Percentiles rank a stretch among this genome's conserved stretches.
Evolutionary conservation across 1,140 invertebrate species (phyloP).

Genomic region (Lithobius niger): DNA sequence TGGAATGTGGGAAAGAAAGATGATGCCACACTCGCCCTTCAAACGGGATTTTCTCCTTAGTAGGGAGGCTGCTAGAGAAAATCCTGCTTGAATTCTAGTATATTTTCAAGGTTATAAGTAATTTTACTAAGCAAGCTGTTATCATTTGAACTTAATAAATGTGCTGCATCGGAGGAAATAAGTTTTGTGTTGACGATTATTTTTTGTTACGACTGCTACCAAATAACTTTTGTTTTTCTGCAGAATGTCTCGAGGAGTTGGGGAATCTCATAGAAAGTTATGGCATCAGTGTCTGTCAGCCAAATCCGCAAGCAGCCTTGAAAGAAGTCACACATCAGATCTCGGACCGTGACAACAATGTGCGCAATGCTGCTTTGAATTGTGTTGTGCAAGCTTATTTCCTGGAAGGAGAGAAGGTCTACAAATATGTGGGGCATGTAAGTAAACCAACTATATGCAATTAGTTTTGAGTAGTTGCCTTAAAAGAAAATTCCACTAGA

Average conservation of each 20-base stretch:
- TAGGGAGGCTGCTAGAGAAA: no score
- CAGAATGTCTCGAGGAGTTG: slow-evolving; percentile 86
- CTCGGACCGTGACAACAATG: slow-evolving; percentile 88
- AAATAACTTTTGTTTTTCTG: slow-evolving; percentile 17
- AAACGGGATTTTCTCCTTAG: no score
- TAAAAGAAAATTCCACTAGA: not conserved
- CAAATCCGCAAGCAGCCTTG: slow-evolving; percentile 56
- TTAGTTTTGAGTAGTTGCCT: slow-evolving; percentile 3
- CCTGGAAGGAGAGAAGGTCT: slow-evolving; percentile 77
- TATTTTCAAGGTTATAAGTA: no score
- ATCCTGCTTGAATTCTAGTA: no score
- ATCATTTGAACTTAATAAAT: no score
- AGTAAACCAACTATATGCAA: slow-evolving; percentile 19
- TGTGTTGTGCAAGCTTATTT: slow-evolving; percentile 82
- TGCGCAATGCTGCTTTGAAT: slow-evolving; percentile 88
- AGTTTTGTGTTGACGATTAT: no score
- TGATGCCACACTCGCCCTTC: no score
- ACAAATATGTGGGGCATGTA: slow-evolving; percentile 80
- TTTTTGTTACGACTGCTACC: no score
- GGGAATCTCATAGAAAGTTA: slow-evolving; percentile 72
- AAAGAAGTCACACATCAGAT: slow-evolving; percentile 91
- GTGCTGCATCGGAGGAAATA: no score
- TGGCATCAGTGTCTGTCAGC: slow-evolving; percentile 70
- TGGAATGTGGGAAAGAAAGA: no score
- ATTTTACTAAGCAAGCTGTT: no score